These are phyloP conservation scores for Beris chalybata DNA, from an alignment of 2,888 invertebrate genomes.

Conservation along the genomic window DNA sequence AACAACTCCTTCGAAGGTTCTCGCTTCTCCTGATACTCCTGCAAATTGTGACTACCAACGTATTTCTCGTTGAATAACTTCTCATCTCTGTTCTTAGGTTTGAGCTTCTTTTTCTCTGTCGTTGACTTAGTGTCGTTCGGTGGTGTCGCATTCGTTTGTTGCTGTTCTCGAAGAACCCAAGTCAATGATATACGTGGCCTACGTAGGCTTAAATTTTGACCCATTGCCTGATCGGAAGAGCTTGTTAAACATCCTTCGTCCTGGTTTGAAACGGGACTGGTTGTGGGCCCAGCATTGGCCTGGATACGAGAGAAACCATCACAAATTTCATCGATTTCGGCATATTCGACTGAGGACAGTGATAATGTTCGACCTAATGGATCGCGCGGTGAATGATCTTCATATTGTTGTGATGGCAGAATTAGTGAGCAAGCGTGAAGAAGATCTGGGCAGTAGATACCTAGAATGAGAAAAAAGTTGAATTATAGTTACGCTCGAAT, in stretches of 20 bases:
- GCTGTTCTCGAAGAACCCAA: conserved; percentile 72
- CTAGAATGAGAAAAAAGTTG: conserved; percentile 40
- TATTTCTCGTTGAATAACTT: conserved; percentile 50
- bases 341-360: conserved; percentile 48
- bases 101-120: conserved; percentile 54
- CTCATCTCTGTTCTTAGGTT: conserved; percentile 41
- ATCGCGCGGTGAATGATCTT: conserved; percentile 28
- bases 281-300: conserved; percentile 6
- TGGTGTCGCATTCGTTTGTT: conserved; percentile 53
- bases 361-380: conserved; percentile 40
- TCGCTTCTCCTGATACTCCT: conserved; percentile 49
- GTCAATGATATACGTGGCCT: conserved; percentile 72
- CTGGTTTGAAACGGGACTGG: conserved; percentile 10
- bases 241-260: conserved; percentile 45
- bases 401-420: conserved; percentile 48
- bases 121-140: conserved; percentile 49
- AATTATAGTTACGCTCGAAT: no score
- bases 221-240: conserved; percentile 53
- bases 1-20: conserved; percentile 51
- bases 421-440: conserved; percentile 53
- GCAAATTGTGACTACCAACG: conserved; percentile 53
- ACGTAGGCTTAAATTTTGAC: conserved; percentile 60
- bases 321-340: conserved; percentile 49
- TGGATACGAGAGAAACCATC: conserved; percentile 27
- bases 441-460: conserved; percentile 53